phyloP scores from a whole-genome alignment of 2,797 vertebrate species.

The Silurus lanzhouensis region DNA sequence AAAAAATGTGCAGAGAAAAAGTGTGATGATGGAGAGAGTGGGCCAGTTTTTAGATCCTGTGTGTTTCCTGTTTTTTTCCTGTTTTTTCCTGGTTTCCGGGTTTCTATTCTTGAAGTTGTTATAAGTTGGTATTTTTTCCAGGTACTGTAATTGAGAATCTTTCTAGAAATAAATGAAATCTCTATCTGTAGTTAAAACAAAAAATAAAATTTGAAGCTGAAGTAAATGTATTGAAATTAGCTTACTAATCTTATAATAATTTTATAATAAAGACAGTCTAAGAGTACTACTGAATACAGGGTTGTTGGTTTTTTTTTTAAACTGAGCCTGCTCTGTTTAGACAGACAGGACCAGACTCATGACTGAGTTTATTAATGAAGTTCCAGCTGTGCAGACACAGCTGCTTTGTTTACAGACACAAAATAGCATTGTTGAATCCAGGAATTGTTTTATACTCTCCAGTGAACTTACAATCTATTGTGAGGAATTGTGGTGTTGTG shows the following conservation, averaged over 20 bases:
- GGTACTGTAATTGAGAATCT: background rate
- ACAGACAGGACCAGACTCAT: slow-evolving; percentile 12
- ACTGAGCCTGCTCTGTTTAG: background rate
- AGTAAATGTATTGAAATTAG: background rate
- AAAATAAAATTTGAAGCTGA: background rate
- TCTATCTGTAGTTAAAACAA: background rate
- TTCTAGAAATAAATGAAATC: background rate
- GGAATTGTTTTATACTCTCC: background rate
- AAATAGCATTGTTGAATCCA: slow-evolving; percentile 9
- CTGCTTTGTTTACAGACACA: slow-evolving; percentile 8
- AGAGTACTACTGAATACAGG: background rate
- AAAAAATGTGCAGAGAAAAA: no score
- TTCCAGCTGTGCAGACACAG: slow-evolving; percentile 14
- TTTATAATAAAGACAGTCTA: background rate
- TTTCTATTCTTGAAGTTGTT: background rate
- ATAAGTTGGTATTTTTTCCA: no score
- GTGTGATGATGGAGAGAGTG: no score
- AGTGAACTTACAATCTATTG: slow-evolving; percentile 2
- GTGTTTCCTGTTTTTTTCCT: no score
- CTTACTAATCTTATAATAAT: background rate
- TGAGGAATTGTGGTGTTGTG: background rate
- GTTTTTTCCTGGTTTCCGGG: no score
- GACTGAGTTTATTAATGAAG: slow-evolving; percentile 15
- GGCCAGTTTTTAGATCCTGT: no score
- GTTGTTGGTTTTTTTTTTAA: background rate